These are phyloP conservation scores for Coremacera marginata DNA, from an alignment of 2,888 invertebrate species.

Conservation along the genomic window DNA sequence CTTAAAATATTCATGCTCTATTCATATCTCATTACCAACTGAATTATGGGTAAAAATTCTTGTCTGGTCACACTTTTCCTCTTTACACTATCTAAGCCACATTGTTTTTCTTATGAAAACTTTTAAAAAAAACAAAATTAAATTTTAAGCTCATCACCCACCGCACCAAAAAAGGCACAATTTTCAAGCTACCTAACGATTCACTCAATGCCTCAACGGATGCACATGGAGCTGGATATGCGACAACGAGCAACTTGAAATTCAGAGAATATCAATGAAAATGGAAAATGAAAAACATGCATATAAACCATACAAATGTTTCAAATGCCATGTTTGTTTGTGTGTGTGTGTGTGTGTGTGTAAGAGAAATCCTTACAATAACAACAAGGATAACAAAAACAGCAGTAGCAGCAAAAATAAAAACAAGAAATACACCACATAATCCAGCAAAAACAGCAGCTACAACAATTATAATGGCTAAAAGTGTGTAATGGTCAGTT, in stretches of 20 bases:
- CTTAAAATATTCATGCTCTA: too few species aligned
- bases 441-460: constrained; percentile 30
- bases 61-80: too few species aligned
- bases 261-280: constrained; percentile 25
- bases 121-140: too few species aligned
- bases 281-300: constrained; percentile 21
- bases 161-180: constrained; percentile 28
- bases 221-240: constrained; percentile 6
- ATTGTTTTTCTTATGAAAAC: too few species aligned
- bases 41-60: too few species aligned
- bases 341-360: neutral
- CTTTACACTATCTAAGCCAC: too few species aligned
- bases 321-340: constrained; percentile 45
- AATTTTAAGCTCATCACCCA: too few species aligned
- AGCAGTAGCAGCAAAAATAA: neutral
- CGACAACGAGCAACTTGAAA: constrained; percentile 37
- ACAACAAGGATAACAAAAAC: neutral
- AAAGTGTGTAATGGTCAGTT: constrained; percentile 38
- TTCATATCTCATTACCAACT: too few species aligned
- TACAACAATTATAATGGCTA: constrained; percentile 45
- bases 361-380: constrained; percentile 14
- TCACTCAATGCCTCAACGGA: neutral
- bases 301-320: neutral
- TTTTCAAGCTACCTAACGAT: neutral
- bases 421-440: constrained; percentile 7